Percentiles rank a stretch among this genome's conserved stretches.
Evolutionary conservation across 2,797 vertebrate genomes (phyloP).

Genomic region (Rhabdophis nuchalis): DNA sequence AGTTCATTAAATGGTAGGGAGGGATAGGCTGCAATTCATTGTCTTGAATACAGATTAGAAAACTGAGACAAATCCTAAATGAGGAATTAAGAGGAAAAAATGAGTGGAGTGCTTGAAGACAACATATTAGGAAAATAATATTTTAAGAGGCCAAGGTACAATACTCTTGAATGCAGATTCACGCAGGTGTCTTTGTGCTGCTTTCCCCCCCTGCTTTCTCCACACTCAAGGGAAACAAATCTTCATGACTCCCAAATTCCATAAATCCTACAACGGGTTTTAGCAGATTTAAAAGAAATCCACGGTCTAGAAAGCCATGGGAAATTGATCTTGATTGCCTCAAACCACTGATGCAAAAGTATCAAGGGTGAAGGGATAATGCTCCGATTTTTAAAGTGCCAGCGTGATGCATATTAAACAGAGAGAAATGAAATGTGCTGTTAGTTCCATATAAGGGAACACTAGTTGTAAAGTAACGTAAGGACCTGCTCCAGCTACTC

Average conservation of each 20-base stretch:
- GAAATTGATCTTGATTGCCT: not conserved
- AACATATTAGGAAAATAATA: not conserved
- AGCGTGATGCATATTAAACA: not conserved
- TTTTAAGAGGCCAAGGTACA: not conserved
- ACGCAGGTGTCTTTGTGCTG: not conserved
- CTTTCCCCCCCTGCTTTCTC: not conserved
- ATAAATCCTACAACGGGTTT: not conserved
- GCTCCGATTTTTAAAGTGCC: not conserved
- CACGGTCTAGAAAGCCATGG: not conserved
- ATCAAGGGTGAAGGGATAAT: not conserved
- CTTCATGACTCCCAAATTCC: not conserved
- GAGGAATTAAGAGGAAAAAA: not conserved
- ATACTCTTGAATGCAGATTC: not conserved
- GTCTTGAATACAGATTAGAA: slow-evolving; percentile 22
- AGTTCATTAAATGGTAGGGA: slow-evolving; percentile 28
- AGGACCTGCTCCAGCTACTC: not conserved
- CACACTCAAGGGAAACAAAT: not conserved
- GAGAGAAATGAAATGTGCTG: not conserved
- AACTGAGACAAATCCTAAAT: slow-evolving; percentile 26
- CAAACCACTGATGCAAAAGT: not conserved
- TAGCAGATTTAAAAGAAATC: not conserved
- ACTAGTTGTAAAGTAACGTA: not conserved
- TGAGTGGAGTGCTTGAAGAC: not conserved
- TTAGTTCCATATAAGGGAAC: not conserved
- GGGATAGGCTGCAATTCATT: not conserved